Conservation (phyloP, 2,888 invertebrate species). For the Lasioglossum figueresi region DNA sequence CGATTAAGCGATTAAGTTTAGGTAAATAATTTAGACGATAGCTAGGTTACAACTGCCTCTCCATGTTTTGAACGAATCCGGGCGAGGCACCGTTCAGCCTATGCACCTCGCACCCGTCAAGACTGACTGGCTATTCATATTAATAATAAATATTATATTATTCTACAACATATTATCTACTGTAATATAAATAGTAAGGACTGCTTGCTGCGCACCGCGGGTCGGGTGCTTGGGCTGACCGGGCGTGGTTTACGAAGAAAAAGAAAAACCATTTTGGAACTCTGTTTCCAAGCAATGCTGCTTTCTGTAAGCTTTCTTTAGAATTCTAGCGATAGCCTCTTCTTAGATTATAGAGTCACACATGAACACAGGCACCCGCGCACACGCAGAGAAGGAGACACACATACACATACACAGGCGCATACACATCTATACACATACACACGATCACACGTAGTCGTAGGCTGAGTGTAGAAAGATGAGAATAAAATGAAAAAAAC, state of each 20-base stretch:
- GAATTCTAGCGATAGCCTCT: conserved; percentile 75
- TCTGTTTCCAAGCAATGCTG: conserved; percentile 73
- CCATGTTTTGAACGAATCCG: conserved; percentile 55
- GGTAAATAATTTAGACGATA: conserved; percentile 77
- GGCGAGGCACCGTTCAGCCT: conserved; percentile 79
- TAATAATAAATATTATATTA: conserved; percentile 75
- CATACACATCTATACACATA: neutral
- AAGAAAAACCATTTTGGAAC: conserved; percentile 57
- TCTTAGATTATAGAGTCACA: conserved; percentile 73
- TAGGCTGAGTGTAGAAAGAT: conserved; percentile 71
- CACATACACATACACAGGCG: neutral
- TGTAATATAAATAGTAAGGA: conserved; percentile 80
- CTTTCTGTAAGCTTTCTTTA: conserved; percentile 80
- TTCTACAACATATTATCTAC: conserved; percentile 74
- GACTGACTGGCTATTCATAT: conserved; percentile 82
- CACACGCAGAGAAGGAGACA: neutral
- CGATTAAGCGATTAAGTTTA: conserved; percentile 69
- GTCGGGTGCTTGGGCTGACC: conserved; percentile 81
- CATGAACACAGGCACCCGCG: neutral
- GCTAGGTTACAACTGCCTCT: conserved; percentile 80
- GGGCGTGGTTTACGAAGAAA: conserved; percentile 70
- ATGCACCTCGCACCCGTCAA: conserved; percentile 81
- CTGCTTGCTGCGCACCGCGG: conserved; percentile 82
- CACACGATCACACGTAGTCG: conserved; percentile 48
- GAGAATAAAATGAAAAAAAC: conserved; percentile 70